Base-by-base conservation (phyloP, 1,140 invertebrate species). In the Pantala flavescens region DNA sequence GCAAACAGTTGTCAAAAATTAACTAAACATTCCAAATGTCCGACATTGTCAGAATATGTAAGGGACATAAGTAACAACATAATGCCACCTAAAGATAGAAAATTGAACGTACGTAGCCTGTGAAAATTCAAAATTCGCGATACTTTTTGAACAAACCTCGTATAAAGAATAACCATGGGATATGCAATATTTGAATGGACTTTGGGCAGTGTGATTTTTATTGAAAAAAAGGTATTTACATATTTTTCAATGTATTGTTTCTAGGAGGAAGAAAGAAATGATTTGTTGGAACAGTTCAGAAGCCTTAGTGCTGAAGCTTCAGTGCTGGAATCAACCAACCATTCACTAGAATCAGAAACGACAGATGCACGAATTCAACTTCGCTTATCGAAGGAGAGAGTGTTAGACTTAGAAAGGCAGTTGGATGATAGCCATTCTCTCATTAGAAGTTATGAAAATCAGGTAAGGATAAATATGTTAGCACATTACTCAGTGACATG, bases 251-350 rank as follows among this genome's bases (percentile, higher is more conserved):
- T 75, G 70, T 28, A 24, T 72, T 23, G n/a, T n/a, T 21, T n/a
- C 42, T 77, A 89, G 88, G 89, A 91, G 80, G 85, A 86, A 43
- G 90, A 91, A 81, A 85, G 90, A 77, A 87, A 85, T 55, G 89
- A 91, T 78, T 88, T 92, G 86, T 78, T 91, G 75, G 89, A 91
- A 81, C 88, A 91, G 75, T 91, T 89, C 81, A 85, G 88, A 76
- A 88, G 87, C 79, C 81, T 92, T 10, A 90, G 87, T 72, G 81
- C 89, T 55, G 90, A 92, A 82, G 88, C 89, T 3, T 89, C 87
- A 71, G 85, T 88, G 77, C 82, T 91, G 76, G 90, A 91, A 81
- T 90, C 84, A 76, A 91, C 87, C 76, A 91, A 92, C 81, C 88
- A 90, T 77, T 89, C 88, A 63, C 84, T 91, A 63, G 90, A 91